phyloP scores from a whole-genome alignment of 2,113 vertebrate genomes.

The Prionailurus viverrinus region DNA sequence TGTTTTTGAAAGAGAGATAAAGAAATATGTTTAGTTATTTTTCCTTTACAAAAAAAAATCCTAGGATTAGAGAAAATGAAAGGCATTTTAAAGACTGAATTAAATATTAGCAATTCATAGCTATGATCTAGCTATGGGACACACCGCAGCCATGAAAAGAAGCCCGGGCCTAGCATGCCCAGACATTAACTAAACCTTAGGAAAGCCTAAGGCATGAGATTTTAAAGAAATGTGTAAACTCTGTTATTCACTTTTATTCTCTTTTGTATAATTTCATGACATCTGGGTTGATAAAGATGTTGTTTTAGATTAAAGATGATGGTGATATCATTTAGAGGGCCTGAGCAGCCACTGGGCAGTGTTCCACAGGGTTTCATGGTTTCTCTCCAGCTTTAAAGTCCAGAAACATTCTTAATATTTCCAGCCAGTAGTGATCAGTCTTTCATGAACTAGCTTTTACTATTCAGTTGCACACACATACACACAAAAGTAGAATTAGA shows the following conservation, averaged over 20 bases:
- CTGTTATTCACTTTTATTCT: not conserved
- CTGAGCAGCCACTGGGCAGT: not conserved
- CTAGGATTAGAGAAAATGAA: not conserved
- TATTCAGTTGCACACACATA: too few relatives aligned
- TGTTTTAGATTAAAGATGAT: not conserved
- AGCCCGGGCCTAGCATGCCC: accelerated
- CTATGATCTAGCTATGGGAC: not conserved
- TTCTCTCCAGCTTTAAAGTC: not conserved
- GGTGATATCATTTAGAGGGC: not conserved
- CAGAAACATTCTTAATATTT: not conserved
- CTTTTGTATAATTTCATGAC: not conserved
- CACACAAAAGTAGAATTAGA: not conserved
- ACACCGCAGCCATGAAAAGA: too few relatives aligned
- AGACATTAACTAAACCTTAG: not conserved
- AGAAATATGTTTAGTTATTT: not conserved
- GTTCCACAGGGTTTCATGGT: not conserved
- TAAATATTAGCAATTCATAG: not conserved
- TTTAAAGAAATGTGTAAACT: not conserved
- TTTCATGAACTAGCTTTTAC: not conserved
- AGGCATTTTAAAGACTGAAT: not conserved
- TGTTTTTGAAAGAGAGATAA: slow-evolving; percentile 63
- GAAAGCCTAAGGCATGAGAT: not conserved
- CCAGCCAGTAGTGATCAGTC: not conserved
- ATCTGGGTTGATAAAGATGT: not conserved
- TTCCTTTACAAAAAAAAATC: not conserved